These are phyloP conservation scores for Perizoma affinitatum DNA, from an alignment of 2,888 invertebrate genomes.

Conservation along the genomic window DNA sequence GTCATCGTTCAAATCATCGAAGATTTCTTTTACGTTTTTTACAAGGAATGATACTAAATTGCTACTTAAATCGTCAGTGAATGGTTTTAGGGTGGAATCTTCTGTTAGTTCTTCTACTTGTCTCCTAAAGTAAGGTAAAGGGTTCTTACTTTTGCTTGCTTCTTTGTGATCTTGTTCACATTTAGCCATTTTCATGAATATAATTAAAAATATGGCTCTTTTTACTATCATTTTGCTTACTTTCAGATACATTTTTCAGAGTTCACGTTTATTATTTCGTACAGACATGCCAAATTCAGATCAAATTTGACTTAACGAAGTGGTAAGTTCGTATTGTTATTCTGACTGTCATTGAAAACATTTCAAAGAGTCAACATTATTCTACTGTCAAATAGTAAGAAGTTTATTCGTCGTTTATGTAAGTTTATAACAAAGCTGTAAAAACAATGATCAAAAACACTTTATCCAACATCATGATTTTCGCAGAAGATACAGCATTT, in stretches of 20 bases:
- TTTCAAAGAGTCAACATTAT: not conserved
- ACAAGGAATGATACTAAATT: constrained; percentile 62
- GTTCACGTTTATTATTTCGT: not conserved
- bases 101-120: constrained; percentile 54
- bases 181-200: constrained; percentile 9
- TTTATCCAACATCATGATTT: not conserved
- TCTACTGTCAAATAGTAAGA: constrained; percentile 1
- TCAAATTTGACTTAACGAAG: no score
- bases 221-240: constrained; percentile 5
- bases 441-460: not conserved
- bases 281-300: constrained; percentile 6
- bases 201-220: constrained; percentile 7
- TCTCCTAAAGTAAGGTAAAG: constrained; percentile 58
- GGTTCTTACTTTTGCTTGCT: constrained; percentile 46
- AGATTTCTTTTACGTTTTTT: constrained; percentile 63
- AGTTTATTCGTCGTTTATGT: not conserved
- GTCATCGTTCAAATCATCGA: constrained; percentile 46
- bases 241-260: not conserved
- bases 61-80: constrained; percentile 43
- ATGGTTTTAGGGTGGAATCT: constrained; percentile 38
- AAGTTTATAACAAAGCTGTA: not conserved
- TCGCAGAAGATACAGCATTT: constrained; percentile 1
- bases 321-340: no score
- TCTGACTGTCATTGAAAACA: not conserved
- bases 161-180: constrained; percentile 28